phyloP scores from a whole-genome alignment of 2,888 invertebrate genomes.

The Anorthoa munda region DNA sequence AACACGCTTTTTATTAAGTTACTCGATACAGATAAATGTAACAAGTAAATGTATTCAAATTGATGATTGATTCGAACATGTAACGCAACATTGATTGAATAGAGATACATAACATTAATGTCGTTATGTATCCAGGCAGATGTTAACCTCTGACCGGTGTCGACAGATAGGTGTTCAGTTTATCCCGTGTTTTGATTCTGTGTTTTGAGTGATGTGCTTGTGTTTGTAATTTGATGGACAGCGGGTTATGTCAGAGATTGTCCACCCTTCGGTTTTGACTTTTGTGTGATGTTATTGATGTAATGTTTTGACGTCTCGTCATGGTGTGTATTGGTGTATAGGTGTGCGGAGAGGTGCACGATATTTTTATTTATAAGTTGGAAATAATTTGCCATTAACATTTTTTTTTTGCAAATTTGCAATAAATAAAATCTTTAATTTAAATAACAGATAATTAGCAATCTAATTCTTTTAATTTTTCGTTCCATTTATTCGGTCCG shows the following conservation, averaged over 20 bases:
- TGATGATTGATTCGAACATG: conserved; percentile 90
- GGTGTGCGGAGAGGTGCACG: background rate
- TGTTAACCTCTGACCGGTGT: conserved; percentile 84
- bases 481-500: background rate
- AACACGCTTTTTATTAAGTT: conserved; percentile 75
- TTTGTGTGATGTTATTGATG: conserved; percentile 29
- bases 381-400: background rate
- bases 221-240: conserved; percentile 66
- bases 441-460: background rate
- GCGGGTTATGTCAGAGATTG: conserved; percentile 61
- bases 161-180: conserved; percentile 78
- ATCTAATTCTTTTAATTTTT: background rate
- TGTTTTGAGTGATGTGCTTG: conserved; percentile 65
- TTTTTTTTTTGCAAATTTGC: background rate
- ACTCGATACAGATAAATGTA: conserved; percentile 71
- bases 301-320: conserved; percentile 42
- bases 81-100: conserved; percentile 86
- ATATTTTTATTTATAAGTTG: background rate
- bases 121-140: conserved; percentile 79
- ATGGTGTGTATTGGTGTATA: background rate
- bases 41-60: conserved; percentile 88
- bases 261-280: conserved; percentile 52
- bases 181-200: conserved; percentile 65
- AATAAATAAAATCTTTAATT: background rate
- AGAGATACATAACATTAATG: conserved; percentile 89